Conservation (phyloP, 2,113 vertebrate genomes). For the Ptyas mucosa region DNA sequence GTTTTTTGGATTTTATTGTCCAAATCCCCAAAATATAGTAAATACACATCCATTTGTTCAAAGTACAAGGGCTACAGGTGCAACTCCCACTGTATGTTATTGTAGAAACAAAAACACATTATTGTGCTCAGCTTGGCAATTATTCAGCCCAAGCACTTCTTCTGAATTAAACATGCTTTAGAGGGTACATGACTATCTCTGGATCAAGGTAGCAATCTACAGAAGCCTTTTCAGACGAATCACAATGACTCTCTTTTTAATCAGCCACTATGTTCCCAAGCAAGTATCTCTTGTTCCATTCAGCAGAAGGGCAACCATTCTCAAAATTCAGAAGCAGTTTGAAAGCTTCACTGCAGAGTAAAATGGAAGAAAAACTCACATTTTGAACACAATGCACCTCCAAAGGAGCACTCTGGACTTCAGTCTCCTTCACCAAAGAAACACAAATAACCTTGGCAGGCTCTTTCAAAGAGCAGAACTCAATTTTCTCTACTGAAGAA, state of each 20-base stretch:
- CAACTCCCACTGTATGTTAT: not conserved
- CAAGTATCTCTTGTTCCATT: not conserved
- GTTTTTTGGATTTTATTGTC: not conserved
- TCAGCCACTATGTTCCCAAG: not conserved
- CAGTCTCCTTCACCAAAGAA: not conserved
- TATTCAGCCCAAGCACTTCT: not conserved
- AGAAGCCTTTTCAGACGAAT: not conserved
- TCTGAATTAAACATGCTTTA: not conserved
- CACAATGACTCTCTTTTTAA: not conserved
- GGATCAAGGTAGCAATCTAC: not conserved
- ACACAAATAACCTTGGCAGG: constrained; percentile 45
- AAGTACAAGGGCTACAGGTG: not conserved
- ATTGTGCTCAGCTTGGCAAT: not conserved
- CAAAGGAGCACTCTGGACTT: not conserved
- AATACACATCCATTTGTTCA: not conserved
- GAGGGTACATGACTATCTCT: not conserved
- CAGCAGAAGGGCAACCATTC: not conserved
- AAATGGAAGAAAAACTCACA: not conserved
- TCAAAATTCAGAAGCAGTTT: not conserved
- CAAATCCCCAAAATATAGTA: not conserved
- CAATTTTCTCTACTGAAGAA: constrained; percentile 27
- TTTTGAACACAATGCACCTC: not conserved
- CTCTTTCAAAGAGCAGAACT: constrained; percentile 44
- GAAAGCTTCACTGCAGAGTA: not conserved
- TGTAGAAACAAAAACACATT: not conserved